Base-by-base conservation (phyloP, 2,797 vertebrate genomes). In the Euthynnus affinis region DNA sequence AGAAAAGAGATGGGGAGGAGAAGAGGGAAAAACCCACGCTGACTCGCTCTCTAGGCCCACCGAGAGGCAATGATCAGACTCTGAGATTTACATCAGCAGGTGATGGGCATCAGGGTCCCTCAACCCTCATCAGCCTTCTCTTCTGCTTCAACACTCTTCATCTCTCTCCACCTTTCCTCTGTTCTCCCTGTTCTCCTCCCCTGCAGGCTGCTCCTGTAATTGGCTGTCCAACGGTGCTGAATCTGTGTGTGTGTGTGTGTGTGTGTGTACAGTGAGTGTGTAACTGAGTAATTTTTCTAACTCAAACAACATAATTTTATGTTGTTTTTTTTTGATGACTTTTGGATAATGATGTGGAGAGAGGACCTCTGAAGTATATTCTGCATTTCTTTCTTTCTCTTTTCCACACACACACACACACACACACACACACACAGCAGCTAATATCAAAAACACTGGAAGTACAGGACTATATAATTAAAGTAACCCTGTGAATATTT, bases 51-150 rank as follows among this genome's bases (percentile, higher is more conserved):
- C 72, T 55, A 10, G 67, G 71, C 83, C 79, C 59, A 29, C 72
- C 1, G 83, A 86, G 86, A 88, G 71, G 73, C 80, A 53, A 88
- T 91, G 83, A 90, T 92, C 78, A 81, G 86, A 80, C 74, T 83
- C 56, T 67, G 80, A 90, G 75, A 89, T 91, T 91, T 85, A 88
- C 86, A 90, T 91, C 81, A 85, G 76, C 68, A 20, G 80, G 76
- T 85, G 89, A 89, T 86, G 80, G 76, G 72, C 86, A 81, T 79
- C 53, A 46, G 59, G 80, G 74, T 78, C 81, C 76, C 81, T 78
- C 70, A 73, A 55, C 76, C 64, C 80, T 91, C 81, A 71, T 69
- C 77, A 58, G 69, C 60, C 66, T 79, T 57, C 61, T 76, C 68
- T 63, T 76, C 49, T 66, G 53, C 74, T 76, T 7, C 71, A 60